A percentile compares a stretch with the other conserved stretches of the same genome.
phyloP scores from a whole-genome alignment of 2,113 vertebrate genomes.

The Talpa occidentalis region DNA sequence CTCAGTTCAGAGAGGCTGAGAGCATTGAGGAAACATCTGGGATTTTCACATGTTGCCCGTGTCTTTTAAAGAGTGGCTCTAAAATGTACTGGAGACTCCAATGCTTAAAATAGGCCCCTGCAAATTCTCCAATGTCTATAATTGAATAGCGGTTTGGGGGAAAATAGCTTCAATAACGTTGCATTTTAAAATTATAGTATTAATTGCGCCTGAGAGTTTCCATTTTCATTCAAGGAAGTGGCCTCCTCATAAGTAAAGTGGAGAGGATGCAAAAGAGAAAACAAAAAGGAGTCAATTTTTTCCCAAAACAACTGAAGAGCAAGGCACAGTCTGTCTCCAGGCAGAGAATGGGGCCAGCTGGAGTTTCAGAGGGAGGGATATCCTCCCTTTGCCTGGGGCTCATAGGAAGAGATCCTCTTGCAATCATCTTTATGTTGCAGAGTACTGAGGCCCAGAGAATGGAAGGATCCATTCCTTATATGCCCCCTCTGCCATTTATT shows the following conservation, averaged over 20 bases:
- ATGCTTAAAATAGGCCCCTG: slow-evolving; percentile 72
- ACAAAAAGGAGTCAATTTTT: slow-evolving; percentile 51
- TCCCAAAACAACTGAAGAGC: neutral
- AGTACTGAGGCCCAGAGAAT: neutral
- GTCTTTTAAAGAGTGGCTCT: slow-evolving; percentile 84
- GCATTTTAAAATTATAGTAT: slow-evolving; percentile 60
- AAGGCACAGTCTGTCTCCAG: neutral
- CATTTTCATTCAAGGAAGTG: slow-evolving; percentile 33
- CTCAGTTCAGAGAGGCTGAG: slow-evolving; percentile 81
- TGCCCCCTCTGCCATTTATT: accelerated
- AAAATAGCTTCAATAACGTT: slow-evolving; percentile 62
- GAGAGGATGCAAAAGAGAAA: slow-evolving; percentile 9
- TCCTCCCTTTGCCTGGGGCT: neutral
- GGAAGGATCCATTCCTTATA: neutral
- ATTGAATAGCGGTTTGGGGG: slow-evolving; percentile 59
- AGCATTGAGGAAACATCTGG: slow-evolving; percentile 85
- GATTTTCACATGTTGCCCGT: slow-evolving; percentile 83
- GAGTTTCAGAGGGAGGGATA: neutral
- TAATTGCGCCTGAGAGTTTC: slow-evolving; percentile 57
- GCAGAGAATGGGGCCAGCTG: neutral
- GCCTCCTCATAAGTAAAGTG: neutral
- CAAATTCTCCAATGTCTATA: slow-evolving; percentile 75
- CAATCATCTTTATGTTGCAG: neutral
- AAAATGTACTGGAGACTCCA: slow-evolving; percentile 80
- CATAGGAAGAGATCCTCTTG: neutral